Evolutionary conservation across 2,888 invertebrate genomes (phyloP), one percentile per base, ranked within the genome.

Genomic region (Sinotaia quadrata): DNA sequence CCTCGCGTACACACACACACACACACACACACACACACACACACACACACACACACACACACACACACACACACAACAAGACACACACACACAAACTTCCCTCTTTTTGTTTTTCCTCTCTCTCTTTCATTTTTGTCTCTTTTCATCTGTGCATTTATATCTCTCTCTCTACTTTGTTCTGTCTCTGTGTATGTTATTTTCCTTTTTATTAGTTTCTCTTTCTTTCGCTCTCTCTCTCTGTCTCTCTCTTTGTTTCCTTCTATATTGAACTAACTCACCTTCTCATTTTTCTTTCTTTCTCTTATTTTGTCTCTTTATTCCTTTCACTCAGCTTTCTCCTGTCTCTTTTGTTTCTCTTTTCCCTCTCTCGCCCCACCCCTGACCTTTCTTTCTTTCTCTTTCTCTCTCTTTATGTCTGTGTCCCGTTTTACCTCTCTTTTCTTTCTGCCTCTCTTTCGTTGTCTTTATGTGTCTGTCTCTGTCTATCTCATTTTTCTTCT

Each of bases 61-160:
- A 36, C 37, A 49, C 34, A 54, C 21, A 33, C 24, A 56, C 10
- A 36, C 36, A 56, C 27, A n/a, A 21, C 27, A 12, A 31, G 7
- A 31, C 31, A 31, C 47, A 60, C 33, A n/a, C 29, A 31, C 29
- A 44, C 33, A n/a, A 47, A 21, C n/a, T 34, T 33, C 33, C 29
- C 56, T 56, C 10, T 15, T 67, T 51, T 51, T 52, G 27, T 29
- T 67, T 27, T 67, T 47, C 33, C 67, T 59, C 67, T 7, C 67
- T 49, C 67, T 33, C 59, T 51, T 59, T 34, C 59, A 36, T 59
- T 33, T n/a, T n/a, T n/a, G 37, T 44, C 59, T 49, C 37, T 49
- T 59, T 8, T 21, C 31, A 34, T 36, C 29, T 37, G 12, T 59
- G 41, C n/a, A 18, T n/a, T 21, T 56, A 37, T 12, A 37, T 54